phyloP scores from a whole-genome alignment of 2,888 invertebrate species.

The Bursaphelenchus okinawaensis region DNA sequence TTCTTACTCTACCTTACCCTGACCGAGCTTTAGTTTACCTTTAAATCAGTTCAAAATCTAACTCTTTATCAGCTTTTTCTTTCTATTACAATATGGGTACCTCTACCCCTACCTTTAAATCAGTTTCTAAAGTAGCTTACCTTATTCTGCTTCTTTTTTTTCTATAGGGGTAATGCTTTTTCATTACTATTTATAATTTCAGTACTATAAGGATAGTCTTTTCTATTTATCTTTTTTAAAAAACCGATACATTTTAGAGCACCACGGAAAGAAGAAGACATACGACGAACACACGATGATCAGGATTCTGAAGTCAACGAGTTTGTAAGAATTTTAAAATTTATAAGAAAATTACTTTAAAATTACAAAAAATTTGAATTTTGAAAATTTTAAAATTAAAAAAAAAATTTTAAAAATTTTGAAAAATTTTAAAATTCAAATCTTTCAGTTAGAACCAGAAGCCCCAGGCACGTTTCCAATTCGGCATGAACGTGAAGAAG shows the following conservation, averaged over 20 bases:
- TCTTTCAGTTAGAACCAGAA: background rate
- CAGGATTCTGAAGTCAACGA: background rate
- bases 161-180: too few species aligned
- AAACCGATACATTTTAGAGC: background rate
- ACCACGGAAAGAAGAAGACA: background rate
- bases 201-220: too few species aligned
- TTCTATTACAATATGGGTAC: too few species aligned
- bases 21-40: too few species aligned
- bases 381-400: background rate
- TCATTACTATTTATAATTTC: too few species aligned
- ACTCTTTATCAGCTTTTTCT: too few species aligned
- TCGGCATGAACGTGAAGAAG: conserved; percentile 17
- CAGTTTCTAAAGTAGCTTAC: too few species aligned
- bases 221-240: too few species aligned
- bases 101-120: too few species aligned
- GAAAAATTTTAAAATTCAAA: background rate
- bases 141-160: too few species aligned
- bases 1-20: too few species aligned
- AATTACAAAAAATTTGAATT: background rate
- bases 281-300: background rate
- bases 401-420: background rate
- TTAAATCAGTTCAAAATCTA: too few species aligned
- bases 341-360: background rate
- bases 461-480: conserved; percentile 10
- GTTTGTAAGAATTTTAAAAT: background rate